Base-by-base conservation (phyloP, 2,888 invertebrate species). In the Pegoplata infirma region DNA sequence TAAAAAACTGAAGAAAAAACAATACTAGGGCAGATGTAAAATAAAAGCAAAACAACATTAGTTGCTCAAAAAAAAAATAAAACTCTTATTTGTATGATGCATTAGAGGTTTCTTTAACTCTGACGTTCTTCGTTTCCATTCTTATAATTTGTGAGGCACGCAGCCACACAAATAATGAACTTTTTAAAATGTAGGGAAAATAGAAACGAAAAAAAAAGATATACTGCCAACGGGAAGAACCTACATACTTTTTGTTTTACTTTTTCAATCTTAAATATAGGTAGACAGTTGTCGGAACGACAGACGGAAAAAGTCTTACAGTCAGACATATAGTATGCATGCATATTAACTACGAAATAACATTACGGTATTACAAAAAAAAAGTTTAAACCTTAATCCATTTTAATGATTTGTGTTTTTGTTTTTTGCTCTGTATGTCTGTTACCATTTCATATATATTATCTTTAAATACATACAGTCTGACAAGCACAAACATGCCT, bases 301-400 rank as follows among this genome's bases (percentile, higher is more conserved):
- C 23, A 59, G 16, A 28, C n/a, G n/a, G n/a, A n/a, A n/a, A n/a
- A n/a, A 59, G 44, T 19, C 2, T 32, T 40, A 46, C 44, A 23
- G 67, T 25, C 25, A 55, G 32, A n/a, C 19, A 32, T 55, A 8
- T 17, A 53, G 21, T 69, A n/a, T 40, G 10, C 36, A 40, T 49
- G 14, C 40, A 40, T 44, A 44, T 59, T 67, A 23, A 17, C 17
- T 46, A 51, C 58, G 58, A 14, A 47, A 56, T n/a, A 64, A 59
- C 14, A 14, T 67, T 67, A 67, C 72, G 47, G 72, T 56, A 51
- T 56, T 71, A 25, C 1, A 28, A n/a, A 32, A 19, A 56, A 49
- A 63, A 40, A 55, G 16, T 16, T 66, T 66, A 40, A 74, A 74
- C 66, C 64, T 66, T 78, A 74, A 74, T 74, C 64, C 69, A 78